Conservation (phyloP, 2,888 invertebrate genomes). For the Alviniconcha strummeri region DNA sequence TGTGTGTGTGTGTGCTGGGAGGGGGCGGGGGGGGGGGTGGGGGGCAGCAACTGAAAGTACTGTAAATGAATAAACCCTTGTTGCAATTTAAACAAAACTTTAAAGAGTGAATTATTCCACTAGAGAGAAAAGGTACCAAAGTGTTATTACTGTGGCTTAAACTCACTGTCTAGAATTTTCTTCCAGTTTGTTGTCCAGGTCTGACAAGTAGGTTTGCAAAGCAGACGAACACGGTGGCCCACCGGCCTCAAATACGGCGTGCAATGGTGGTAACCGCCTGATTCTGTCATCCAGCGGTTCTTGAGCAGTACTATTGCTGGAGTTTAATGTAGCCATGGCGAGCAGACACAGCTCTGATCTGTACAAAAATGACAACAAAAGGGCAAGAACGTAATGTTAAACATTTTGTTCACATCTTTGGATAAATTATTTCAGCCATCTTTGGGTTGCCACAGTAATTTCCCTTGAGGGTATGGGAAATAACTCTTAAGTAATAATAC, state of each 20-base stretch:
- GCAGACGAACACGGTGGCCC: conserved; percentile 53
- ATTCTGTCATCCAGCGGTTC: conserved; percentile 26
- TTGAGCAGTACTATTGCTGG: conserved; percentile 17
- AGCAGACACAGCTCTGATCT: neutral
- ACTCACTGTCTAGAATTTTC: conserved; percentile 61
- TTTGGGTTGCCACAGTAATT: neutral
- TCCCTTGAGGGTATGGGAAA: conserved; percentile 7
- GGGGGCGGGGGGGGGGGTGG: too few species aligned
- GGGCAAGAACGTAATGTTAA: too few species aligned
- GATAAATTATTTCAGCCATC: conserved; percentile 2
- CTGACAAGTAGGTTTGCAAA: conserved; percentile 56
- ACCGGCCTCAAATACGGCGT: conserved; percentile 55
- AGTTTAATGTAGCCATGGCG: conserved; percentile 20
- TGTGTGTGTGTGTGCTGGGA: too few species aligned
- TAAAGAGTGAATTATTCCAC: too few species aligned
- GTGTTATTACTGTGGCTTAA: neutral
- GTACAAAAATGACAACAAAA: too few species aligned
- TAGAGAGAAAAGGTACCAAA: too few species aligned
- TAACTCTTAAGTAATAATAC: neutral
- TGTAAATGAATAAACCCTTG: too few species aligned
- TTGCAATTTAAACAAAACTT: too few species aligned
- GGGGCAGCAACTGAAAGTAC: too few species aligned
- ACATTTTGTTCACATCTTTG: too few species aligned
- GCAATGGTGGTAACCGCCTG: conserved; percentile 51
- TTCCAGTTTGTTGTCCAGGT: conserved; percentile 61